Conservation (phyloP, 2,797 vertebrate species). For the Glyptemys insculpta region DNA sequence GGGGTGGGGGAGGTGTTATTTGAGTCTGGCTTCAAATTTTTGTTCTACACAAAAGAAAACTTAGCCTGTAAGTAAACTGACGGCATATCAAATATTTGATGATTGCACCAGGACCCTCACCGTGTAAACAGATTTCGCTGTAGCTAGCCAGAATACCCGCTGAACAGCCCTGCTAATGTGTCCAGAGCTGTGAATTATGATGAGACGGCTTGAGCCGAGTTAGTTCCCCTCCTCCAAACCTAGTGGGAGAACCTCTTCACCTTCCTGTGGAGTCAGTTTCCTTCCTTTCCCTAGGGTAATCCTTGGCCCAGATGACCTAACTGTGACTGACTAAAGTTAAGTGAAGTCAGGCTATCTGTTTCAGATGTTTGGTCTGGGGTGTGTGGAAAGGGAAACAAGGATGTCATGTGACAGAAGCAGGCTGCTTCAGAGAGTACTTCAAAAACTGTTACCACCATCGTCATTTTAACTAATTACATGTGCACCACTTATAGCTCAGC, state of each 20-base stretch:
- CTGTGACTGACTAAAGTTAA: background rate
- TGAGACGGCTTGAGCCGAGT: background rate
- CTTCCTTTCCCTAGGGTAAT: background rate
- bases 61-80: background rate
- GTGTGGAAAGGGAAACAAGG: background rate
- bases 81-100: background rate
- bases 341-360: background rate
- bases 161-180: background rate
- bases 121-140: background rate
- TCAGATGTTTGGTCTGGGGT: constrained; percentile 13
- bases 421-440: background rate
- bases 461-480: background rate
- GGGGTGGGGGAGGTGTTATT: background rate
- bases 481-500: background rate
- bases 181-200: background rate
- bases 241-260: background rate
- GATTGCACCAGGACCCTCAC: background rate
- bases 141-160: background rate
- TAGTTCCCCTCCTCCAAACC: background rate
- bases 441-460: background rate
- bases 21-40: background rate
- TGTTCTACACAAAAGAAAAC: background rate
- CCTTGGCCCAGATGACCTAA: background rate
- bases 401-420: background rate
- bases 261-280: background rate